Conservation (phyloP, 2,888 invertebrate species). For the Operophtera brumata region DNA sequence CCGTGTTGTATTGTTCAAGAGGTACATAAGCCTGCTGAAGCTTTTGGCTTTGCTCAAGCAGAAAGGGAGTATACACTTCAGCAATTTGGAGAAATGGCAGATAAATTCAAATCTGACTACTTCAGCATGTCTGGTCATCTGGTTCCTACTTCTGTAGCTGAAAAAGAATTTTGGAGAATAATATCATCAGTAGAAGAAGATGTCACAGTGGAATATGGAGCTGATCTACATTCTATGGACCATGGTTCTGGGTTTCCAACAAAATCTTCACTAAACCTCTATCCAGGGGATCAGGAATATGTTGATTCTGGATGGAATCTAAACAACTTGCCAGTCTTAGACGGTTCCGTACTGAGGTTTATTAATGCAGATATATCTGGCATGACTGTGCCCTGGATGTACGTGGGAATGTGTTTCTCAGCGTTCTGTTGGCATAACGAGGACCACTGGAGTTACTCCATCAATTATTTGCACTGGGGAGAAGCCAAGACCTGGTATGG, state of each 20-base stretch:
- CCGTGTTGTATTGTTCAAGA: slow-evolving; percentile 85
- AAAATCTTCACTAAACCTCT: slow-evolving; percentile 80
- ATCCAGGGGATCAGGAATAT: slow-evolving; percentile 83
- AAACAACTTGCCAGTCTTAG: slow-evolving; percentile 87
- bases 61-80: slow-evolving; percentile 85
- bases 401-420: slow-evolving; percentile 92
- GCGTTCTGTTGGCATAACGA: slow-evolving; percentile 93
- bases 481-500: slow-evolving; percentile 93
- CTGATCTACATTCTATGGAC: slow-evolving; percentile 88
- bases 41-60: slow-evolving; percentile 89
- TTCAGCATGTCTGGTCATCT: slow-evolving; percentile 86
- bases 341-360: slow-evolving; percentile 85
- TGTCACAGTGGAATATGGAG: slow-evolving; percentile 89
- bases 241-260: slow-evolving; percentile 89
- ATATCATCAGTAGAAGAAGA: slow-evolving; percentile 86
- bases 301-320: slow-evolving; percentile 87
- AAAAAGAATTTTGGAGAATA: slow-evolving; percentile 89
- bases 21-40: slow-evolving; percentile 84
- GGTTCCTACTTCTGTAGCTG: slow-evolving; percentile 82
- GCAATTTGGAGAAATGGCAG: slow-evolving; percentile 89
- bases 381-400: slow-evolving; percentile 89
- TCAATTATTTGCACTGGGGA: slow-evolving; percentile 91
- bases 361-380: slow-evolving; percentile 89
- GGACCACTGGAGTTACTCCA: slow-evolving; percentile 92
- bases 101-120: slow-evolving; percentile 88